Percentiles rank a stretch among this genome's conserved stretches.
Evolutionary conservation across 2,888 invertebrate genomes (phyloP).

Genomic region (Tyria jacobaeae): DNA sequence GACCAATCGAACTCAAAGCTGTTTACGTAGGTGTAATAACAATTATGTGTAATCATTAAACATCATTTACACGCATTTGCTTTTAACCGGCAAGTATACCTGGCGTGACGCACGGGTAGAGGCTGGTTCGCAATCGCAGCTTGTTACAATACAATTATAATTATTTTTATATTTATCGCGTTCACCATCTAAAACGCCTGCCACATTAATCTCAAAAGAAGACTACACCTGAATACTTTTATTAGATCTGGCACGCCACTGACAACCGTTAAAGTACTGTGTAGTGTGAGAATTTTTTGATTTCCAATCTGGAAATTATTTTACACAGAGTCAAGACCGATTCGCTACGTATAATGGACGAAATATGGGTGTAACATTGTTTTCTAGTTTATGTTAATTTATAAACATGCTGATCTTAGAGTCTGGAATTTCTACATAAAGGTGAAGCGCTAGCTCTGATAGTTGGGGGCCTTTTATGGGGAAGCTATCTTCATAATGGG

Average conservation of each 20-base stretch:
- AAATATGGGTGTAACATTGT: slow-evolving; percentile 35
- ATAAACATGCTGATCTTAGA: neutral
- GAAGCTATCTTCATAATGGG: slow-evolving; percentile 63
- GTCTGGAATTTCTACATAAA: neutral
- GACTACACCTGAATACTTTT: slow-evolving; percentile 60
- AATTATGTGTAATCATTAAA: slow-evolving; percentile 32
- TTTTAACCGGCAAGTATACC: slow-evolving; percentile 42
- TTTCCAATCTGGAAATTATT: slow-evolving; percentile 67
- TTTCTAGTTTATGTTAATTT: slow-evolving; percentile 11
- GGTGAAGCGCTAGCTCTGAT: slow-evolving; percentile 17
- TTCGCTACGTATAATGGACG: slow-evolving; percentile 44
- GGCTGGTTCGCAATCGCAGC: slow-evolving; percentile 22
- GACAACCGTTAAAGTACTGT: slow-evolving; percentile 66
- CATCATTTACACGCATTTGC: slow-evolving; percentile 44
- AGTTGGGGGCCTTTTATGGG: slow-evolving; percentile 46
- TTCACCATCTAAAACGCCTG: slow-evolving; percentile 46
- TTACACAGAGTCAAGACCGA: slow-evolving; percentile 70
- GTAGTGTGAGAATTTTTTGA: slow-evolving; percentile 70
- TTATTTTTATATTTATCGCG: slow-evolving; percentile 41
- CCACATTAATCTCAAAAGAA: slow-evolving; percentile 71
- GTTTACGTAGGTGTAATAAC: slow-evolving; percentile 24
- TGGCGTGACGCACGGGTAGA: slow-evolving; percentile 25
- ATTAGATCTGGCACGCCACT: slow-evolving; percentile 68
- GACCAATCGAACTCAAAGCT: slow-evolving; percentile 34
- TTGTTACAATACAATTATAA: slow-evolving; percentile 38